phyloP scores from a whole-genome alignment of 2,888 invertebrate species.

The Caenorhabditis panamensis region DNA sequence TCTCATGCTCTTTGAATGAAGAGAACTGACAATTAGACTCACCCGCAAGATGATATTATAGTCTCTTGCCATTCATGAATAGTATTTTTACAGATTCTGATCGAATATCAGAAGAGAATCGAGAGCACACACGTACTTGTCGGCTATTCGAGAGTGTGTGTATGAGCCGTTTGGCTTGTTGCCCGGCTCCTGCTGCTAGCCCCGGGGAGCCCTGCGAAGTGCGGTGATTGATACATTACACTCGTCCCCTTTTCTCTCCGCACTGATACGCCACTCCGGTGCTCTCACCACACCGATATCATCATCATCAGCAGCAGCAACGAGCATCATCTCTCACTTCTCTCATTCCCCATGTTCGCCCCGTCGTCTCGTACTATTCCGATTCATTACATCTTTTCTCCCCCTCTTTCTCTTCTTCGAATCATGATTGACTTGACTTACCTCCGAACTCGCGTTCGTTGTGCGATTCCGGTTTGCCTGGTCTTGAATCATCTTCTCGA shows the following conservation, averaged over 20 bases:
- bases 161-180: slow-evolving; percentile 53
- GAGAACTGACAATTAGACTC: background rate
- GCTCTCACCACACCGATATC: slow-evolving; percentile 37
- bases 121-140: slow-evolving; percentile 51
- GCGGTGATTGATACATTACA: slow-evolving; percentile 65
- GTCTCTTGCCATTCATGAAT: slow-evolving; percentile 58
- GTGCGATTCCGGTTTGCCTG: slow-evolving; percentile 54
- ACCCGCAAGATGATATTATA: slow-evolving; percentile 53
- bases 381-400: slow-evolving; percentile 47
- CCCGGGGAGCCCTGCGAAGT: slow-evolving; percentile 33
- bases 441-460: slow-evolving; percentile 15
- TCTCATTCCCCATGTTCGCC: slow-evolving; percentile 7
- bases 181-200: slow-evolving; percentile 4
- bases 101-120: background rate
- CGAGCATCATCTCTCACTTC: slow-evolving; percentile 23
- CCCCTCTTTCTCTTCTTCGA: slow-evolving; percentile 2
- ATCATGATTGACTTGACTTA: slow-evolving; percentile 6
- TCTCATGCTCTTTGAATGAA: background rate
- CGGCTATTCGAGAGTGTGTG: slow-evolving; percentile 38
- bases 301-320: slow-evolving; percentile 40
- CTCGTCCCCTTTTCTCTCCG: slow-evolving; percentile 37
- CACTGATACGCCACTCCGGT: slow-evolving; percentile 41
- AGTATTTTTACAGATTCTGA: background rate
- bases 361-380: slow-evolving; percentile 24
- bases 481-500: slow-evolving; percentile 71